Evolutionary conservation across 2,113 vertebrate species (phyloP).

Genomic region (Ondatra zibethicus): DNA sequence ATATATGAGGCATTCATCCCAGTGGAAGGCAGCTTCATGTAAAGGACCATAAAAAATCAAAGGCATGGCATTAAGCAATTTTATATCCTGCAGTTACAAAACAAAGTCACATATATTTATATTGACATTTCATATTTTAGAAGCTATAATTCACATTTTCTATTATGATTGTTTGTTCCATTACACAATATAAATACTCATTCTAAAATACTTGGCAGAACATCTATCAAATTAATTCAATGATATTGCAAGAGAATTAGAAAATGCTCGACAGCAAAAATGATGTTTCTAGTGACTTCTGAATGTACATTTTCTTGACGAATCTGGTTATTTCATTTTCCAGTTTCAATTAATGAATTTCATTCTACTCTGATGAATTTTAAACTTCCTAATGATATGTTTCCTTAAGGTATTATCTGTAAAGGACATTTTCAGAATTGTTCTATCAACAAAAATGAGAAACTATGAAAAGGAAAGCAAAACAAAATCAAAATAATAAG

Average conservation of each 20-base stretch:
- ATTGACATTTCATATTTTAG: background rate
- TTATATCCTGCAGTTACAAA: background rate
- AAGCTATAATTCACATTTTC: background rate
- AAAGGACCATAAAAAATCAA: constrained; percentile 63
- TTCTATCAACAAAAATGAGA: background rate
- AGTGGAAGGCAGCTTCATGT: constrained; percentile 35
- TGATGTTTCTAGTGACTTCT: background rate
- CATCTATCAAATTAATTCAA: background rate
- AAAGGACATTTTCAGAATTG: constrained; percentile 20
- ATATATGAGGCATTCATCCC: constrained; percentile 73
- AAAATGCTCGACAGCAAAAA: background rate
- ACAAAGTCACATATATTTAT: constrained; percentile 39
- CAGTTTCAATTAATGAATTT: background rate
- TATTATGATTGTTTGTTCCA: background rate
- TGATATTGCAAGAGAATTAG: background rate
- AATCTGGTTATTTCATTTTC: background rate
- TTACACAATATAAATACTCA: background rate
- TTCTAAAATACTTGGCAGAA: background rate
- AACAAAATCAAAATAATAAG: background rate
- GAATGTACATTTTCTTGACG: background rate
- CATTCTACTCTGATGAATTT: background rate
- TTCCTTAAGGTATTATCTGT: background rate
- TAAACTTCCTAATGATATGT: background rate
- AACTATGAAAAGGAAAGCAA: background rate
- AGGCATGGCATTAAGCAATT: constrained; percentile 41